Percentiles rank a stretch among this genome's conserved stretches.
phyloP scores from a whole-genome alignment of 2,797 vertebrate species.

The Triplophysa bombifrons region DNA sequence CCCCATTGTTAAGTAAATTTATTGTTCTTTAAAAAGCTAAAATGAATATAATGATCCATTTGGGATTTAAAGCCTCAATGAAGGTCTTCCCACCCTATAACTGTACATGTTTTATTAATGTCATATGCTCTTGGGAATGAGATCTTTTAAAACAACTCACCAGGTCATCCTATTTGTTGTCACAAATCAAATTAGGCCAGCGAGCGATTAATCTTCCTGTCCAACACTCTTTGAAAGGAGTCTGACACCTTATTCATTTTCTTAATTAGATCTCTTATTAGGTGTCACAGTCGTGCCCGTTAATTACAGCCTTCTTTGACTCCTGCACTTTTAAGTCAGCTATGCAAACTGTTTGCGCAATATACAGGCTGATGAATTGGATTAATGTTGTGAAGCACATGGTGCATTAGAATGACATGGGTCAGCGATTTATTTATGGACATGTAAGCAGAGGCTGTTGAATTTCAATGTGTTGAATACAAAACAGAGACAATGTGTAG shows the following conservation, averaged over 20 bases:
- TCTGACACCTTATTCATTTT: slow-evolving; percentile 83
- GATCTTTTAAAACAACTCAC: slow-evolving; percentile 74
- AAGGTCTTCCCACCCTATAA: slow-evolving; percentile 48
- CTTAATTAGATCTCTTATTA: slow-evolving; percentile 83
- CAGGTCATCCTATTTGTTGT: slow-evolving; percentile 78
- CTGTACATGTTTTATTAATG: slow-evolving; percentile 78
- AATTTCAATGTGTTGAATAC: neutral
- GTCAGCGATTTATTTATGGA: slow-evolving; percentile 8
- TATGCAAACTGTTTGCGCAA: slow-evolving; percentile 76
- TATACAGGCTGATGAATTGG: slow-evolving; percentile 59
- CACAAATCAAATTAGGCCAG: slow-evolving; percentile 82
- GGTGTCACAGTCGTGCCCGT: slow-evolving; percentile 74
- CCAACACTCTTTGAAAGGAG: slow-evolving; percentile 69
- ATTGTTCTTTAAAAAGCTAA: slow-evolving; percentile 2
- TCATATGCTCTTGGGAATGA: slow-evolving; percentile 71
- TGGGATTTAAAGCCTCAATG: neutral
- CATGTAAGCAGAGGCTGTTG: neutral
- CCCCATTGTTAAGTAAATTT: neutral
- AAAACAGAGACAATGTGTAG: neutral
- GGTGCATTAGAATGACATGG: neutral
- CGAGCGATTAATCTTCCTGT: slow-evolving; percentile 80
- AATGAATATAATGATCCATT: neutral
- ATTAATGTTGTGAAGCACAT: slow-evolving; percentile 63
- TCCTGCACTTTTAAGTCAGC: slow-evolving; percentile 72
- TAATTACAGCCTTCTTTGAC: slow-evolving; percentile 78